Base-by-base conservation (phyloP, 2,888 invertebrate species). In the Micoletzkya japonica region DNA sequence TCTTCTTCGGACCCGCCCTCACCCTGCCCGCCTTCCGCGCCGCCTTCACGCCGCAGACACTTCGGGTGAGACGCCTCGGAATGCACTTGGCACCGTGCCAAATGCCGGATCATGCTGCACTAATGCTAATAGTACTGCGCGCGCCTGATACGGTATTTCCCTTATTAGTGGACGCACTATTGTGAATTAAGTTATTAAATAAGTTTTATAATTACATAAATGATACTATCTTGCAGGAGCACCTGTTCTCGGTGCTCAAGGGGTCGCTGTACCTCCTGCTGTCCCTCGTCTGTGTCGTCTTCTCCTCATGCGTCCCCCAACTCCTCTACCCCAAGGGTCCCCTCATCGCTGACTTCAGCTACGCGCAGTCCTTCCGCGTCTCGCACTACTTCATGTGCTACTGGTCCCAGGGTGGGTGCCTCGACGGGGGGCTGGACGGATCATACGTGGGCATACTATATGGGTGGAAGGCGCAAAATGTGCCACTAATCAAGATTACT, bases 321-420 rank as follows among this genome's bases (percentile, higher is more conserved):
- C 28, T 68, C 36, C n/a, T 68, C 34, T 58, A 32, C 10, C 68
- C 68, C 7, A 58, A 68, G 6, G 32, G 32, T n/a, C 57, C 57
- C 44, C 32, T 68, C 49, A 30, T 39, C 6, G 39, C 44, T 30
- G 32, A 68, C 10, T 68, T 39, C 30, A 58, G 44, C 39, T 57
- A 68, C 30, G 68, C 68, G 14, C 68, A 68, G 49, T 68, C 68
- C 4, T 68, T 68, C n/a, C 20, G 68, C 39, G 57, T 68, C 58
- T 58, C 57, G 6, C 68, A 68, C 30, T 68, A 57, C 49, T 68
- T 68, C 68, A 68, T 68, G 6, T 68, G 57, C 49, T 68, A 50
- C 58, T 68, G 68, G 68, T 37, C 68, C 58, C 68, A 68, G 44
- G 68, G 68, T 68, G 10, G 24, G 36, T 50, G 0, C 4, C n/a